Conservation (phyloP, 1,140 invertebrate genomes). For the Gonatopus flavifemur region DNA sequence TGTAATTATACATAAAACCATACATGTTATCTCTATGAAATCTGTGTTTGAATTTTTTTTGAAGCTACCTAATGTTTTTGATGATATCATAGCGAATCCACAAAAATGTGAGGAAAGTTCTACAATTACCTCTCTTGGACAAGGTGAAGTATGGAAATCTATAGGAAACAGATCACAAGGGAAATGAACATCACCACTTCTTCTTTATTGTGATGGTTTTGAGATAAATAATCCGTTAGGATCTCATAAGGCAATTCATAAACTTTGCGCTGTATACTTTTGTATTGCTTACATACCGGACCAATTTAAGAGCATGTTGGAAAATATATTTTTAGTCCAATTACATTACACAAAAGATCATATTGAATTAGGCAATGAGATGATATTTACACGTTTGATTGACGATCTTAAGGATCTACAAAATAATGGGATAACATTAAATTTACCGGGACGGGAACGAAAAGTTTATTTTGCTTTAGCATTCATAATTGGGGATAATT, state of each 20-base stretch:
- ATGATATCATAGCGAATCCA: too few species aligned
- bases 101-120: too few species aligned
- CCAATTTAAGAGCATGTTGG: background rate
- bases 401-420: conserved; percentile 3
- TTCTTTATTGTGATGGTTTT: conserved; percentile 27
- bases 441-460: too few species aligned
- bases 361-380: conserved; percentile 14
- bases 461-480: conserved; percentile 14
- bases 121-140: too few species aligned
- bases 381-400: conserved; percentile 18
- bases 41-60: too few species aligned
- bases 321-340: background rate
- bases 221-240: conserved; percentile 18
- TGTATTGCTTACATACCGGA: conserved; percentile 10
- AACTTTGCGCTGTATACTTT: conserved; percentile 12
- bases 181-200: conserved; percentile 19
- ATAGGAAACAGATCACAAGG: too few species aligned
- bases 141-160: too few species aligned
- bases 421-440: conserved; percentile 7
- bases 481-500: conserved; percentile 16
- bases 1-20: too few species aligned
- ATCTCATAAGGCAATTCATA: conserved; percentile 17
- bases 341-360: conserved; percentile 8
- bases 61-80: too few species aligned
- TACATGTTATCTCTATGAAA: too few species aligned